Percentiles rank a stretch among this genome's conserved stretches.
phyloP scores from a whole-genome alignment of 35 echinoderm and acorn worm species.

The Lytechinus variegatus region DNA sequence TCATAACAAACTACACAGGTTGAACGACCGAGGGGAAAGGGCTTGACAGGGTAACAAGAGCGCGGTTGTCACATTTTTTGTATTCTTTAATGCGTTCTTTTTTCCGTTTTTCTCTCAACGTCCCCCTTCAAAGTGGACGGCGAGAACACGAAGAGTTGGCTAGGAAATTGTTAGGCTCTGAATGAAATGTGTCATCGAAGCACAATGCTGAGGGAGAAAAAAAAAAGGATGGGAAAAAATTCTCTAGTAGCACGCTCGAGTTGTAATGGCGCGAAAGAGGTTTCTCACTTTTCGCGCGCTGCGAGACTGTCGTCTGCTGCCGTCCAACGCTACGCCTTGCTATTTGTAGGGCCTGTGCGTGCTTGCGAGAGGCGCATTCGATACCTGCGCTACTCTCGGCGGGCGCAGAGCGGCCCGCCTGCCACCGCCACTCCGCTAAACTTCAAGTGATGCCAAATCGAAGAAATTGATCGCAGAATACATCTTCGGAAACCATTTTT shows the following conservation, averaged over 20 bases:
- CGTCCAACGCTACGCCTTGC: slow-evolving; percentile 34
- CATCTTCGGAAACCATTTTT: slow-evolving; percentile 57
- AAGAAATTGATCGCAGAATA: slow-evolving; percentile 55
- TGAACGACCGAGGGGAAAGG: slow-evolving; percentile 28
- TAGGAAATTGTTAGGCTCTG: slow-evolving; percentile 20
- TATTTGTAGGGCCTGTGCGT: slow-evolving; percentile 44
- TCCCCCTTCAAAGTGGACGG: background rate
- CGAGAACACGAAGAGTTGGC: background rate
- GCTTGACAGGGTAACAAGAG: background rate
- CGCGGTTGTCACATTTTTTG: background rate
- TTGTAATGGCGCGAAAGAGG: slow-evolving; percentile 43
- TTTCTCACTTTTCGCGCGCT: slow-evolving; percentile 53
- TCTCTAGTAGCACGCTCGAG: slow-evolving; percentile 48
- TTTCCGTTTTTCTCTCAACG: background rate
- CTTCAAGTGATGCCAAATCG: slow-evolving; percentile 48
- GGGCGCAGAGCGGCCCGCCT: slow-evolving; percentile 28
- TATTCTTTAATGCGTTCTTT: background rate
- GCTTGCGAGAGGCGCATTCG: slow-evolving; percentile 41
- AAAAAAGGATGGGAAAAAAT: slow-evolving; percentile 13
- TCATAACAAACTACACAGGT: slow-evolving; percentile 30
- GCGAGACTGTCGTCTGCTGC: background rate
- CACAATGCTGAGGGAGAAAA: background rate
- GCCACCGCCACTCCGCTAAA: slow-evolving; percentile 40
- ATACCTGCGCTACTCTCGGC: slow-evolving; percentile 26
- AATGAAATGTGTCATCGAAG: slow-evolving; percentile 53